Base-by-base conservation (phyloP, 2,888 invertebrate genomes). In the Adelognathus sp. region DNA sequence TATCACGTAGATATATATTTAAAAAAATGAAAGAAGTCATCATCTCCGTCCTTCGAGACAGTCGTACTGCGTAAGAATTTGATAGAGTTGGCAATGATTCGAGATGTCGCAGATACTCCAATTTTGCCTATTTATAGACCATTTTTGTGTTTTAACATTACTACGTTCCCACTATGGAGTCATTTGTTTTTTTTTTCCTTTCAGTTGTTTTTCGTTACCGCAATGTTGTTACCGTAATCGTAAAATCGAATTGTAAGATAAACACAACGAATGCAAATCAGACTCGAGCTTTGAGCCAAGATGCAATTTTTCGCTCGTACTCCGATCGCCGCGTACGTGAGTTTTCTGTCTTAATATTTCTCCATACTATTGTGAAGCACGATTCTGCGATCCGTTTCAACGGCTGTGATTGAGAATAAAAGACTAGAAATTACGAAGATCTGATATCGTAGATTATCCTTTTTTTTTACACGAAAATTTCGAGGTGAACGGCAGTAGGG, bases 341-440 rank as follows among this genome's bases (percentile, higher is more conserved):
- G 16, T 76, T n/a, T n/a, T 36, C 11, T 50, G 11, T 54, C 50
- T 56, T 39, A 64, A 52, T 16, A 2, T n/a, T 58, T 63, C 36
- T 69, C 54, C 21, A 41, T 41, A 18, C 39, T 16, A 44, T 14
- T 29, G 14, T 60, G 36, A 66, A 24, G 24, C 29, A 60, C 66
- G 27, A 70, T 75, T 63, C 66, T 70, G 70, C 46, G 76, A 76
- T 71, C 63, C 67, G 60, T 72, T 84, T 86, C 71, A 83, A 82
- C 81, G 86, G 87, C 86, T 86, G 86, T 86, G 86, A 86, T 85
- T 71, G 85, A 86, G 87, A 86, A 86, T 77, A 84, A 76, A 86
- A 86, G 86, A 86, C 86, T 86, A 86, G 86, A 79, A 84, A 83
- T 46, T 44, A 9, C 3, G 24, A 50, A 46, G 39, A 73, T 18